These are phyloP conservation scores for Archocentrus centrarchus DNA, from an alignment of 2,113 vertebrate species.

Conservation along the genomic window DNA sequence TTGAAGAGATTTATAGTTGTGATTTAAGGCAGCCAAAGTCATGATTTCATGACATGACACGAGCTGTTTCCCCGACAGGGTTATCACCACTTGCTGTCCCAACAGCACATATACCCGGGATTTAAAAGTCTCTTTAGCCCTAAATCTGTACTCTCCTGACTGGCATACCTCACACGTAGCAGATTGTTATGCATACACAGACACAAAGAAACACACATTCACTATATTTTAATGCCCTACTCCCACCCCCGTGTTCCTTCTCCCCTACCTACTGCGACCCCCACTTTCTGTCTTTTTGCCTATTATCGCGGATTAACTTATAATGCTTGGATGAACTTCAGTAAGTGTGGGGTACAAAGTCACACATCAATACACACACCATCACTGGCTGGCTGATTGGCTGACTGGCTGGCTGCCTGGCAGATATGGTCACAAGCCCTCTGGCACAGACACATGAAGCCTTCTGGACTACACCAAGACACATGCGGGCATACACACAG, in stretches of 20 bases:
- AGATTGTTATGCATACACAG: conserved; percentile 34
- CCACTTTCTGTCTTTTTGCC: conserved; percentile 72
- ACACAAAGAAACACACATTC: conserved; percentile 33
- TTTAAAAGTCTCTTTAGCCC: conserved; percentile 63
- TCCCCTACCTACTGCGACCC: conserved; percentile 27
- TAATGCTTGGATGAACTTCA: conserved; percentile 82
- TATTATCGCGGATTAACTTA: conserved; percentile 84
- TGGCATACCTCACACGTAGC: conserved; percentile 63
- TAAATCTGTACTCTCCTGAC: conserved; percentile 64
- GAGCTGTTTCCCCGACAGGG: conserved; percentile 25
- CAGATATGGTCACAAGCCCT: conserved; percentile 75
- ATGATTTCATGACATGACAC: conserved; percentile 46
- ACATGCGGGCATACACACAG: conserved; percentile 20
- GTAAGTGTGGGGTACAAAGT: conserved; percentile 76
- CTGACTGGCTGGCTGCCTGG: conserved; percentile 51
- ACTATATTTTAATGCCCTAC: conserved; percentile 45
- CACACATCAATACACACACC: conserved; percentile 75
- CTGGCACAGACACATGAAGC: conserved; percentile 69
- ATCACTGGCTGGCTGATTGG: conserved; percentile 37
- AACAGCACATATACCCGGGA: conserved; percentile 56
- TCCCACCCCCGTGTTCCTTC: conserved; percentile 16
- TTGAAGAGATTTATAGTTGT: conserved; percentile 33
- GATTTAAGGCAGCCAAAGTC: background rate
- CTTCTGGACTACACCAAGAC: conserved; percentile 62
- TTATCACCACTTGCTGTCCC: conserved; percentile 62